These are phyloP conservation scores for Pogonognathellus flavescens DNA, from an alignment of 1,140 invertebrate genomes.

Conservation along the genomic window DNA sequence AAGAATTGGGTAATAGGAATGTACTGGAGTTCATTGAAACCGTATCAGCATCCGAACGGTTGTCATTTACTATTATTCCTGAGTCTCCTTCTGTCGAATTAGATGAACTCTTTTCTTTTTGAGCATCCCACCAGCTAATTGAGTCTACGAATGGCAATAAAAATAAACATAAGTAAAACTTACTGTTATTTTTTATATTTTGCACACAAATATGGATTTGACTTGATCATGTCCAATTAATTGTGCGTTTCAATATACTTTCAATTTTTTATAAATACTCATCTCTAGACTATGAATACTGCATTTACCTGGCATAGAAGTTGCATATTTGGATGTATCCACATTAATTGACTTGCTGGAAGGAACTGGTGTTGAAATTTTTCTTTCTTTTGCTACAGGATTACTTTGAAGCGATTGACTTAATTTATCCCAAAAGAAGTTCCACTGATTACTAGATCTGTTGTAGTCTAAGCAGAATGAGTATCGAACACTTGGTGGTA, in stretches of 20 bases:
- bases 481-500: constrained; percentile 75
- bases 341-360: background rate
- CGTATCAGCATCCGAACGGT: constrained; percentile 42
- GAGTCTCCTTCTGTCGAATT: constrained; percentile 8
- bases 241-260: no score
- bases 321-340: constrained; percentile 8
- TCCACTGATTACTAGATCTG: constrained; percentile 72
- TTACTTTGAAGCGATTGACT: constrained; percentile 71
- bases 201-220: no score
- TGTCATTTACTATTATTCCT: background rate
- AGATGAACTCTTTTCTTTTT: background rate
- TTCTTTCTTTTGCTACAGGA: background rate
- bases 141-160: background rate
- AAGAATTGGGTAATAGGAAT: constrained; percentile 31
- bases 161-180: background rate
- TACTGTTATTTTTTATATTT: no score
- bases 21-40: constrained; percentile 53
- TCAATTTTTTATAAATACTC: background rate
- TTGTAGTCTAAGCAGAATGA: constrained; percentile 75
- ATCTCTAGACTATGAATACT: background rate
- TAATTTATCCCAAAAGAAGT: constrained; percentile 76
- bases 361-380: background rate
- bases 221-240: no score
- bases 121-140: constrained; percentile 51
- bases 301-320: constrained; percentile 33